A percentile compares a stretch with the other conserved stretches of the same genome.
Evolutionary conservation across 2,888 invertebrate genomes (phyloP).

Genomic region (Psylliodes chrysocephalus): DNA sequence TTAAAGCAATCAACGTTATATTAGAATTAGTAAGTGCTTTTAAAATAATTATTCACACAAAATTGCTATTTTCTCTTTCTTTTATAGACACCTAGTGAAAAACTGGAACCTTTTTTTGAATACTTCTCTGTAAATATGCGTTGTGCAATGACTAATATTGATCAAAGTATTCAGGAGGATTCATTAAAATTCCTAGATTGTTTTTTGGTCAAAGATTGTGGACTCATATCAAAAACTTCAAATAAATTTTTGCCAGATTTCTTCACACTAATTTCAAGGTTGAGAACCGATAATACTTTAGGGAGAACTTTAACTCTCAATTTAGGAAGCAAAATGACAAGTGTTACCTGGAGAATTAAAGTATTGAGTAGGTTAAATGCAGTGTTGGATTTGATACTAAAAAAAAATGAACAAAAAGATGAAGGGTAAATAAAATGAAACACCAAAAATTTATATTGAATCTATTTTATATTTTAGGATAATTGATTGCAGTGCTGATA

Average conservation of each 20-base stretch:
- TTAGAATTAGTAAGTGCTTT: slow-evolving; percentile 58
- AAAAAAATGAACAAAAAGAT: slow-evolving; percentile 6
- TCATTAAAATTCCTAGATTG: slow-evolving; percentile 82
- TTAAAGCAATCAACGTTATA: slow-evolving; percentile 68
- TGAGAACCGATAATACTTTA: slow-evolving; percentile 72
- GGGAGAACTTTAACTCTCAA: slow-evolving; percentile 76
- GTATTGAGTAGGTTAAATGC: slow-evolving; percentile 78
- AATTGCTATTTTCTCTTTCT: no score
- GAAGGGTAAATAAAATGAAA: slow-evolving; percentile 1
- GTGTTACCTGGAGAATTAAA: slow-evolving; percentile 81
- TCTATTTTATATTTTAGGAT: slow-evolving; percentile 20
- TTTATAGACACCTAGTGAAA: slow-evolving; percentile 63
- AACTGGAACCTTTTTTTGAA: slow-evolving; percentile 79
- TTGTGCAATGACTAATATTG: slow-evolving; percentile 92
- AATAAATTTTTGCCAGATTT: slow-evolving; percentile 82
- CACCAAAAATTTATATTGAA: no score
- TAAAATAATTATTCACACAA: not conserved
- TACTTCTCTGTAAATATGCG: slow-evolving; percentile 81
- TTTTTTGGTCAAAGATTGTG: slow-evolving; percentile 74
- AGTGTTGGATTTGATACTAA: slow-evolving; percentile 63
- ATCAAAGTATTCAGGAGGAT: slow-evolving; percentile 83
- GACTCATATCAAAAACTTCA: slow-evolving; percentile 73
- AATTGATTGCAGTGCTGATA: slow-evolving; percentile 16
- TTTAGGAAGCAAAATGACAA: slow-evolving; percentile 77
- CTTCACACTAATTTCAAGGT: slow-evolving; percentile 84